A percentile compares a stretch with the other conserved stretches of the same genome.
phyloP scores from a whole-genome alignment of 2,113 vertebrate species.

The Hyperoodon ampullatus region DNA sequence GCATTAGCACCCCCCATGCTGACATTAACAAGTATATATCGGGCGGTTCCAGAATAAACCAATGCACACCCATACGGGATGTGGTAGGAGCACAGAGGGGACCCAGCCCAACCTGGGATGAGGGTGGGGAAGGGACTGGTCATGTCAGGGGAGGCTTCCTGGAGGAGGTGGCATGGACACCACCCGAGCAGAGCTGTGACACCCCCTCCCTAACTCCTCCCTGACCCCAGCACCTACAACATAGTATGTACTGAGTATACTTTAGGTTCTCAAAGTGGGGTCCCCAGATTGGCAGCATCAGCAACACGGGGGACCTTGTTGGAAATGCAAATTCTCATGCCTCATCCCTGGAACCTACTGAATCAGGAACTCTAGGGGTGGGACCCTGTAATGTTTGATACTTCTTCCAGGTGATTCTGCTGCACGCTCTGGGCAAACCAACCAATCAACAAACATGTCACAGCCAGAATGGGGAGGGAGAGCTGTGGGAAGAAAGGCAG shows the following conservation, averaged over 20 bases:
- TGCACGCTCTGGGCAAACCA: background rate
- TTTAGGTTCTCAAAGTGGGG: background rate
- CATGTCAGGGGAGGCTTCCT: background rate
- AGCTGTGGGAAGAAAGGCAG: background rate
- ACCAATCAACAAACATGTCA: background rate
- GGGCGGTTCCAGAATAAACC: background rate
- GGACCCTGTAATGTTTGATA: background rate
- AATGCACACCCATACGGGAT: background rate
- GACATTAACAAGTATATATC: background rate
- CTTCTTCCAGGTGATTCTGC: background rate
- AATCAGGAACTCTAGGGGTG: background rate
- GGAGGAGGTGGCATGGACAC: background rate
- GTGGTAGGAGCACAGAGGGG: background rate
- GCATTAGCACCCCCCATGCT: too few relatives aligned
- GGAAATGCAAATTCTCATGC: background rate
- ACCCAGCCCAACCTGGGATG: background rate
- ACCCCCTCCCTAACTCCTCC: background rate
- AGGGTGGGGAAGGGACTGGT: background rate
- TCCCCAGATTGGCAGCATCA: background rate
- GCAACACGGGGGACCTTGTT: background rate
- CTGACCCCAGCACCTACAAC: background rate
- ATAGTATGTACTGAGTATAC: background rate
- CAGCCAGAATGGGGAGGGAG: background rate
- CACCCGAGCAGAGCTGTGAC: background rate
- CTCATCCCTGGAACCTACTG: background rate